A percentile compares a stretch with the other conserved stretches of the same genome.
These are phyloP conservation scores for Dolichotis patagonum DNA, from an alignment of 2,113 vertebrate species.

Conservation along the genomic window DNA sequence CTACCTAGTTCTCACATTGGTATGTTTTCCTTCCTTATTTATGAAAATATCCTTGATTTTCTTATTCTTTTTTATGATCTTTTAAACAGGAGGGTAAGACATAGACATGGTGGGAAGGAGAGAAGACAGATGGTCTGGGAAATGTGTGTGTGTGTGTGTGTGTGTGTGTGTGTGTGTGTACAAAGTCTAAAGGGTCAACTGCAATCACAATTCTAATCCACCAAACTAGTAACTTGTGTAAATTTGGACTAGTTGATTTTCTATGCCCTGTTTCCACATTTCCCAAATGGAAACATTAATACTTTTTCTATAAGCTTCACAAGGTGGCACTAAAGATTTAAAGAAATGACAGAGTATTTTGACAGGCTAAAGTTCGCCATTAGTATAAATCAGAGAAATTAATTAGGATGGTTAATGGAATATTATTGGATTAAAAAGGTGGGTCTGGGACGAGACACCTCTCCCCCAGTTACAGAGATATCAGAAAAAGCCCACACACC, in stretches of 20 bases:
- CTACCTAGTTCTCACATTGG: too few species aligned
- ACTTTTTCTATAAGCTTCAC: background rate
- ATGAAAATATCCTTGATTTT: background rate
- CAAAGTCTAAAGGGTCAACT: background rate
- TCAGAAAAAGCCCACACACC: conserved; percentile 42
- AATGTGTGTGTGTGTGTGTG: background rate
- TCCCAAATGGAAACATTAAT: conserved; percentile 22
- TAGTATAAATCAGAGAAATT: background rate
- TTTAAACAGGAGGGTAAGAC: conserved; percentile 4
- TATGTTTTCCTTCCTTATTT: background rate
- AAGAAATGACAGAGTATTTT: conserved; percentile 49
- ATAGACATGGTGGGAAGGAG: background rate
- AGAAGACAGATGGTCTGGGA: background rate
- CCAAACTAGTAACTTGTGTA: background rate
- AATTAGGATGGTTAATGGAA: background rate
- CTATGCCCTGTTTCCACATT: background rate
- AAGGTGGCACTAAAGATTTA: conserved; percentile 52
- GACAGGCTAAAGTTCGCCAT: background rate
- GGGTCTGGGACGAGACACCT: background rate
- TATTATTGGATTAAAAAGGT: background rate
- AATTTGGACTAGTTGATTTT: background rate
- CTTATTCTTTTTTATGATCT: background rate
- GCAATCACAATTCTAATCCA: conserved; percentile 3
- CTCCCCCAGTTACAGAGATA: background rate
- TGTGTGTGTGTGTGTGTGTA: background rate